Percentiles rank a stretch among this genome's conserved stretches.
phyloP scores from a whole-genome alignment of 2,797 vertebrate genomes.

The Amphiprion clarkii region DNA sequence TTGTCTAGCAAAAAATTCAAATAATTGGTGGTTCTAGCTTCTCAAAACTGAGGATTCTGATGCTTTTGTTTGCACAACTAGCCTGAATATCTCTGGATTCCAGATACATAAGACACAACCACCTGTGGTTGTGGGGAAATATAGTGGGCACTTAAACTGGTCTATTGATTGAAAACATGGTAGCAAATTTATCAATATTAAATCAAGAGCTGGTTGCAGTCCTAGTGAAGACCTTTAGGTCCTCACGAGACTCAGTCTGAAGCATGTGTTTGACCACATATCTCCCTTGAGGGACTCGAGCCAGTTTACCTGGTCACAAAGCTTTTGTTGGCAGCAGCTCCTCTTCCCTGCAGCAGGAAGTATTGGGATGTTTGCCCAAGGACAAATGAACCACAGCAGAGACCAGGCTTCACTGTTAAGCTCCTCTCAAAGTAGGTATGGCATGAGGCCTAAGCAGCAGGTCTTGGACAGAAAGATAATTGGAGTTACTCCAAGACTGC shows the following conservation, averaged over 20 bases:
- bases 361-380: constrained; percentile 41
- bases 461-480: constrained; percentile 22
- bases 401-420: constrained; percentile 28
- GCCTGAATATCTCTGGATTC: background rate
- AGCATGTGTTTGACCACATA: constrained; percentile 13
- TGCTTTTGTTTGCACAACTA: background rate
- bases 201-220: background rate
- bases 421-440: constrained; percentile 44
- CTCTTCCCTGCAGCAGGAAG: constrained; percentile 35
- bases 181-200: too few species aligned
- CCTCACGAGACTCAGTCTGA: constrained; percentile 3
- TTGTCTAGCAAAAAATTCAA: too few species aligned
- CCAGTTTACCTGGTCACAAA: constrained; percentile 59
- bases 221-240: background rate
- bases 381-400: constrained; percentile 44
- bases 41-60: background rate
- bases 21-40: background rate
- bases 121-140: background rate
- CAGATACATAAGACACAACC: background rate
- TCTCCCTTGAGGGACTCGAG: constrained; percentile 12
- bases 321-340: constrained; percentile 54
- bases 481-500: constrained; percentile 26
- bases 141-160: background rate
- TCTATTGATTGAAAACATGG: background rate
- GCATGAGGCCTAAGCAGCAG: constrained; percentile 42